These are phyloP conservation scores for Papilio polyxenes DNA, from an alignment of 1,140 invertebrate species.

Conservation along the genomic window DNA sequence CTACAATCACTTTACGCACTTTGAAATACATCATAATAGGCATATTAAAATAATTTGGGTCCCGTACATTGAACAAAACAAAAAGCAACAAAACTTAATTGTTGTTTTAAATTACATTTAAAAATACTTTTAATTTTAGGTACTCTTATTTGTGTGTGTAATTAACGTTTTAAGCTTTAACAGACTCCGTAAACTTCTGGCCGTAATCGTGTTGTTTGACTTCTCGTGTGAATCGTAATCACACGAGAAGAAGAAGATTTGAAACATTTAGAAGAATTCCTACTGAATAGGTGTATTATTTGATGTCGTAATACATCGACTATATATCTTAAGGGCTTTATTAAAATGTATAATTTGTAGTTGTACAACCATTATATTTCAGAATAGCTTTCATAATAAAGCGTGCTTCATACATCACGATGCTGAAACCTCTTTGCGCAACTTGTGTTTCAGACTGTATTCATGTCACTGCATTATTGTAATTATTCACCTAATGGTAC, in stretches of 20 bases:
- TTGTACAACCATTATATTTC: not conserved
- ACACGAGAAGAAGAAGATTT: too few species aligned
- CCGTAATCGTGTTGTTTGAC: too few species aligned
- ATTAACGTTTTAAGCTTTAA: too few species aligned
- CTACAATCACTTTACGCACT: not conserved
- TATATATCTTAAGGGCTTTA: not conserved
- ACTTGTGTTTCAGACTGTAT: not conserved
- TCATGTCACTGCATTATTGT: not conserved
- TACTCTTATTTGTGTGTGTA: too few species aligned
- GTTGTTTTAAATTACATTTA: too few species aligned
- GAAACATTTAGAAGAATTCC: too few species aligned
- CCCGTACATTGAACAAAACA: not conserved
- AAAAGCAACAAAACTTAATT: too few species aligned
- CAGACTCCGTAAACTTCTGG: too few species aligned
- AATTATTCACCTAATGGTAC: slow-evolving; percentile 14
- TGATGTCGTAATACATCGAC: not conserved
- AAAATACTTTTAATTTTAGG: too few species aligned
- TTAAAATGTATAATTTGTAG: not conserved
- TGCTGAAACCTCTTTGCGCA: not conserved
- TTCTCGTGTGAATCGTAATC: too few species aligned
- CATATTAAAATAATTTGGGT: not conserved
- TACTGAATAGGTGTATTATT: not conserved
- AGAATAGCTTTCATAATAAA: not conserved
- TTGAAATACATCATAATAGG: not conserved
- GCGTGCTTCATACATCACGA: not conserved